Percentiles rank a stretch among this genome's conserved stretches.
phyloP scores from a whole-genome alignment of 2,888 invertebrate genomes.

The Caenorhabditis plicata region DNA sequence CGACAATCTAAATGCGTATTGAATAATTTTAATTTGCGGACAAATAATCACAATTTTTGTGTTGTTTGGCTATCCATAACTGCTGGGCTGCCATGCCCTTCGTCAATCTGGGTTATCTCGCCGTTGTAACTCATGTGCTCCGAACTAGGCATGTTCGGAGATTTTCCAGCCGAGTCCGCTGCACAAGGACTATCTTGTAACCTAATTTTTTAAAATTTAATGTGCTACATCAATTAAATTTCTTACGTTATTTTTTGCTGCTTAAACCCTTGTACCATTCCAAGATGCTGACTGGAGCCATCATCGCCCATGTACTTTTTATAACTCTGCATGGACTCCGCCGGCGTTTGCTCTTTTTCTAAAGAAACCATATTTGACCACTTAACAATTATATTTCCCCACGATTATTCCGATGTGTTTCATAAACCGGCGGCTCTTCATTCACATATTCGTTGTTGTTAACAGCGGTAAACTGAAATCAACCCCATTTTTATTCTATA shows the following conservation, averaged over 20 bases:
- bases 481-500: background rate
- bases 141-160: conserved; percentile 35
- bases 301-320: background rate
- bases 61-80: conserved; percentile 5
- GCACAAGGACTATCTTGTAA: conserved; percentile 33
- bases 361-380: background rate
- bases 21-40: background rate
- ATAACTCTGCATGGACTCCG: background rate
- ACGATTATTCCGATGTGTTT: too few species aligned
- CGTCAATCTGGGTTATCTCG: background rate
- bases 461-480: conserved; percentile 2
- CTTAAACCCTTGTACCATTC: too few species aligned
- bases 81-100: background rate
- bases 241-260: too few species aligned
- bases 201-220: conserved; percentile 4
- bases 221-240: background rate
- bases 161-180: conserved; percentile 36
- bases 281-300: too few species aligned
- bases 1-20: conserved; percentile 20
- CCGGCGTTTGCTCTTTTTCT: background rate
- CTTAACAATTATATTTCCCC: too few species aligned
- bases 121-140: conserved; percentile 13
- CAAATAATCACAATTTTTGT: conserved; percentile 28
- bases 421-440: conserved; percentile 2
- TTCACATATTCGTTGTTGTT: background rate